A percentile compares a stretch with the other conserved stretches of the same genome.
Evolutionary conservation across 2,113 vertebrate genomes (phyloP).

Genomic region (Etheostoma cragini): DNA sequence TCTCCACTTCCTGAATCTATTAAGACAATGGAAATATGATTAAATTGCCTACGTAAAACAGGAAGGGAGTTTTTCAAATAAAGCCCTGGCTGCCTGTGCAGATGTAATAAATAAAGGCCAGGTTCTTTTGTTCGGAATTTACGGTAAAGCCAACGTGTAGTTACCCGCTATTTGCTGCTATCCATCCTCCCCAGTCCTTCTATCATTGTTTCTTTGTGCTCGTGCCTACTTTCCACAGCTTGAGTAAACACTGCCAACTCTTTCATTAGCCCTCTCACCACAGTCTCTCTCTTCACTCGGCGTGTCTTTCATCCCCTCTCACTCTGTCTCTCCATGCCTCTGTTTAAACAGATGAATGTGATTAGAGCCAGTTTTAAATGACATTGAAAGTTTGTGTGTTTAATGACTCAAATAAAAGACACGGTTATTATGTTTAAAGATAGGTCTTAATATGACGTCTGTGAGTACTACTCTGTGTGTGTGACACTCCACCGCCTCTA

Average conservation of each 20-base stretch:
- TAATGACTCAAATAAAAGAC: constrained; percentile 72
- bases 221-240: constrained; percentile 64
- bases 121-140: constrained; percentile 15
- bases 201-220: constrained; percentile 52
- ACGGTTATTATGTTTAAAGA: constrained; percentile 70
- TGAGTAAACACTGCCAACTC: constrained; percentile 73
- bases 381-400: constrained; percentile 76
- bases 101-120: constrained; percentile 10
- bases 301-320: constrained; percentile 66
- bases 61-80: background rate
- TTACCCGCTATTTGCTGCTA: constrained; percentile 19
- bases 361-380: constrained; percentile 71
- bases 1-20: background rate
- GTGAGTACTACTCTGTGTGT: constrained; percentile 22
- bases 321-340: constrained; percentile 55
- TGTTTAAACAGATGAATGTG: constrained; percentile 80
- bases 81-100: background rate
- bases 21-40: background rate
- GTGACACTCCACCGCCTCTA: constrained; percentile 20
- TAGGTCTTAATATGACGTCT: constrained; percentile 43
- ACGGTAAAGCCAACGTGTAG: background rate
- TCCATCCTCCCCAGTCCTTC: constrained; percentile 36
- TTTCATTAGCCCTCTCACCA: constrained; percentile 68
- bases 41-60: too few relatives aligned
- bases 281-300: constrained; percentile 56